These are phyloP conservation scores for Dicranocentrus wangi DNA, from an alignment of 2,888 invertebrate species.

Conservation along the genomic window DNA sequence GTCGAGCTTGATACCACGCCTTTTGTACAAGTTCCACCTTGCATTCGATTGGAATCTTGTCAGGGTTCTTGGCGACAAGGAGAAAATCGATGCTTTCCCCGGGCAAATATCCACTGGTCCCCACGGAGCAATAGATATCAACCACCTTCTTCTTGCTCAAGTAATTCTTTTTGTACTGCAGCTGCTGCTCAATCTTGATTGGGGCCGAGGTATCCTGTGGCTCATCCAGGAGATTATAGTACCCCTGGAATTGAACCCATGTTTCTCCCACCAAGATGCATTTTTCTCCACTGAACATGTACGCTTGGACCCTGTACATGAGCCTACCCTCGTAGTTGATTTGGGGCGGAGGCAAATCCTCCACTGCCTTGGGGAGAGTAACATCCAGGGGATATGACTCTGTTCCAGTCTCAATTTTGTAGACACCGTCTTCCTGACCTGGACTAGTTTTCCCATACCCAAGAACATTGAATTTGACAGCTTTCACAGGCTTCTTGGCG, in stretches of 20 bases:
- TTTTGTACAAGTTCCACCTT: conserved; percentile 42
- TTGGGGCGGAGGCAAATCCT: conserved; percentile 24
- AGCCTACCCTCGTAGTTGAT: conserved; percentile 24
- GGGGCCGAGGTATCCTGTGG: not conserved
- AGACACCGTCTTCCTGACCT: not conserved
- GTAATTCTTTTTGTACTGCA: not conserved
- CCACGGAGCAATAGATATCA: not conserved
- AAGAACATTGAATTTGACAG: conserved; percentile 22
- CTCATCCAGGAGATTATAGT: not conserved
- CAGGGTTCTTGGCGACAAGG: not conserved
- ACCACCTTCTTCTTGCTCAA: conserved; percentile 9
- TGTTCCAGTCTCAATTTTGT: not conserved
- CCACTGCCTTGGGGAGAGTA: not conserved
- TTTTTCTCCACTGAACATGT: conserved; percentile 8
- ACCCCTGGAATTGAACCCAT: not conserved
- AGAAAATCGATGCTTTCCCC: conserved; percentile 6
- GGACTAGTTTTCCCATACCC: not conserved
- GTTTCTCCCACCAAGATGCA: conserved; percentile 19
- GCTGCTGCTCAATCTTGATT: not conserved
- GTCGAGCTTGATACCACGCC: conserved; percentile 32
- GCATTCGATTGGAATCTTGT: conserved; percentile 4
- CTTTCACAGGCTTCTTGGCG: not conserved
- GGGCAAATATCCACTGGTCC: conserved; percentile 7
- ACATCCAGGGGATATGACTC: conserved; percentile 31
- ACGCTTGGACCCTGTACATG: conserved; percentile 29